A percentile compares a stretch with the other conserved stretches of the same genome.
These are phyloP conservation scores for Callopanchax toddi DNA, from an alignment of 2,113 vertebrate species.

Conservation along the genomic window DNA sequence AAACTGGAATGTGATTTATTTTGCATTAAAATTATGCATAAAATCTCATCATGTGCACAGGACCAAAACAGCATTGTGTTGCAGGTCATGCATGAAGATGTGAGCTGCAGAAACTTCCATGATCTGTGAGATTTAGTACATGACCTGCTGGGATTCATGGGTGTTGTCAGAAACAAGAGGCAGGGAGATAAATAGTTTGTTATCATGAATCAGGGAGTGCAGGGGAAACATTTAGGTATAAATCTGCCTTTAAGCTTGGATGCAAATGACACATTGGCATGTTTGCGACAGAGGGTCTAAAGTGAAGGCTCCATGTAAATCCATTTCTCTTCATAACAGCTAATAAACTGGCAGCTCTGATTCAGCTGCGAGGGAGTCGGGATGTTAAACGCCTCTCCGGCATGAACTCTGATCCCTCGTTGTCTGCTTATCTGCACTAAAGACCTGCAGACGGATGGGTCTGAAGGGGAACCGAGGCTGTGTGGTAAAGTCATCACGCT, in stretches of 20 bases:
- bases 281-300: constrained; percentile 3
- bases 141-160: constrained; percentile 30
- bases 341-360: constrained; percentile 18
- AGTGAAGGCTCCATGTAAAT: not conserved
- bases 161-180: constrained; percentile 39
- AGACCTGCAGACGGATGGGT: constrained; percentile 67
- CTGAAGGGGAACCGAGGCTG: constrained; percentile 50
- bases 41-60: no score
- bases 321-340: constrained; percentile 15
- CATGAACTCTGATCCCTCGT: constrained; percentile 60
- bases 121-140: no score
- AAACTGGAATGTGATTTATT: not conserved
- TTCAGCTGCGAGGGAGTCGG: constrained; percentile 10
- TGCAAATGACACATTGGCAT: constrained; percentile 30
- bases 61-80: no score
- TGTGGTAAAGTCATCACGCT: constrained; percentile 78
- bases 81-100: no score
- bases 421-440: constrained; percentile 73
- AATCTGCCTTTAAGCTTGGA: constrained; percentile 42
- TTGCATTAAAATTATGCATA: no score
- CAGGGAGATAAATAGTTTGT: constrained; percentile 36
- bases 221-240: constrained; percentile 21
- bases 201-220: constrained; percentile 41
- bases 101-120: no score
- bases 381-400: constrained; percentile 50